Evolutionary conservation across 2,797 vertebrate species (phyloP), one percentile per base, ranked within the genome.

Genomic region (Ctenochaetus hawaiiensis): DNA sequence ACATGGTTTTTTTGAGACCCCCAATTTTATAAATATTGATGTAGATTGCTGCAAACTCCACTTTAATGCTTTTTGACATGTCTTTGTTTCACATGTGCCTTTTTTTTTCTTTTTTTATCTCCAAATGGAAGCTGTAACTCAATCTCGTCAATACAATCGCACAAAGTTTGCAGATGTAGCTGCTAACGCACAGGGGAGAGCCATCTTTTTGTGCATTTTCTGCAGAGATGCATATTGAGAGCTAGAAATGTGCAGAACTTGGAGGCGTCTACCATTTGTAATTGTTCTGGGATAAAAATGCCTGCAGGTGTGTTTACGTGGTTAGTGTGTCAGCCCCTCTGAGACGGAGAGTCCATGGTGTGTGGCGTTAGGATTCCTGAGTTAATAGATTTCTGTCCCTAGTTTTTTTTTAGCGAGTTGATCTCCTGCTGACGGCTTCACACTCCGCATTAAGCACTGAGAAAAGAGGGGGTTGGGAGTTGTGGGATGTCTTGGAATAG

Each of bases 341-440:
- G 71, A 82, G 81, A 75, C 2, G 22, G 22, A 61, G 63, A 72
- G 83, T 4, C 26, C 26, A 30, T 77, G 6, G 23, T 58, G 66
- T 43, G 72, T 56, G 26, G 26, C 49, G 66, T 48, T 1, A 37
- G 71, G 77, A 81, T 85, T 66, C 62, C 78, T 64, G 80, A 86
- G 82, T 90, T 92, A 89, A 92, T 92, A 90, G 90, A 90, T 91
- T 92, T 91, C 73, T n/a, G 76, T 88, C 88, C 87, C 87, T 30
- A 13, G 87, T 79, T 39, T 39, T 39, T 30, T 89, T 84, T 92
- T 75, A 84, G 83, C 1, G 12, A 43, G 85, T 83, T 91, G 90
- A 93, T 93, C 89, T 91, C 91, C 84, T 82, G 88, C 91, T 90
- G 89, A 92, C 84, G 56, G 82, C 77, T 85, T 81, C 87, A 81